Percentiles rank a stretch among this genome's conserved stretches.
Evolutionary conservation across 2,888 invertebrate species (phyloP).

Genomic region (Calameuta idolon): DNA sequence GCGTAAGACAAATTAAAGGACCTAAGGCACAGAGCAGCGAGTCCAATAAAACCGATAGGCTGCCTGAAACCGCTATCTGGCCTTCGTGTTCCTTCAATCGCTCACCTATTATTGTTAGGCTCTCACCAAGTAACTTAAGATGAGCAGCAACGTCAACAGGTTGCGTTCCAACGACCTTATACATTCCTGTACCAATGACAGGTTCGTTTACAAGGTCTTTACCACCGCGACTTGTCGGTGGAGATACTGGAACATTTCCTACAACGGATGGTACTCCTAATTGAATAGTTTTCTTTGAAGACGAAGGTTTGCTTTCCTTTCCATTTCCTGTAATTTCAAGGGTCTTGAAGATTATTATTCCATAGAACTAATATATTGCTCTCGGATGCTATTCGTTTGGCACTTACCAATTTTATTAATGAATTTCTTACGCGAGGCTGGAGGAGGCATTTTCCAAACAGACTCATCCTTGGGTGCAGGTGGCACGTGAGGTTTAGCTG

Average conservation of each 20-base stretch:
- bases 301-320: slow-evolving; percentile 50
- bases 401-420: slow-evolving; percentile 65
- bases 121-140: slow-evolving; percentile 91
- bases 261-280: slow-evolving; percentile 61
- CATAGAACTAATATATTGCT: background rate
- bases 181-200: slow-evolving; percentile 66
- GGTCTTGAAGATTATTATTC: background rate
- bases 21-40: slow-evolving; percentile 92
- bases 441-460: slow-evolving; percentile 59
- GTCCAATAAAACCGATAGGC: slow-evolving; percentile 91
- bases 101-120: slow-evolving; percentile 92
- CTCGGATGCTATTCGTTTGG: background rate
- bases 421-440: slow-evolving; percentile 65
- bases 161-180: slow-evolving; percentile 79
- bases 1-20: slow-evolving; percentile 87
- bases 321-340: slow-evolving; percentile 47
- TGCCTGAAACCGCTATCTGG: slow-evolving; percentile 95
- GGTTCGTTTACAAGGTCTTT: slow-evolving; percentile 63
- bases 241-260: slow-evolving; percentile 53
- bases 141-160: slow-evolving; percentile 94
- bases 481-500: slow-evolving; percentile 65
- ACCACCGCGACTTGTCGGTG: slow-evolving; percentile 56
- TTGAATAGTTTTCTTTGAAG: slow-evolving; percentile 61
- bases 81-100: slow-evolving; percentile 95
- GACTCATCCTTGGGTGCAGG: slow-evolving; percentile 55